These are phyloP conservation scores for Aurelia sp. DNA, from an alignment of 30 jellyfish, hydroid and myxozoan genomes.

Conservation along the genomic window DNA sequence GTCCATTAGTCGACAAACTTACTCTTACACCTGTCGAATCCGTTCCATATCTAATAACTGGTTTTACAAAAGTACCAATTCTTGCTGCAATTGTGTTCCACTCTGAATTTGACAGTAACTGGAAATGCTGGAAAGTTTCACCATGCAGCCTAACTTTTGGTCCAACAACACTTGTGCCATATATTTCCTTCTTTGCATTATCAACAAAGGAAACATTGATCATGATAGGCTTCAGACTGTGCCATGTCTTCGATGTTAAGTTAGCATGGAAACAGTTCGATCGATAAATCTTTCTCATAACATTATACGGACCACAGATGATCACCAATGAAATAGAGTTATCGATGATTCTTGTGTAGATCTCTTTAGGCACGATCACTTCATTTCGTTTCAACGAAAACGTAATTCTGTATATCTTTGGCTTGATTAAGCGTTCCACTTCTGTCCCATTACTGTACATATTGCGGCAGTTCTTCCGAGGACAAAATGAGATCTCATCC, in stretches of 20 bases:
- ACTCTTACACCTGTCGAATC: background rate
- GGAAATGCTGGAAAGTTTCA: constrained; percentile 13
- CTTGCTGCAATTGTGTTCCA: constrained; percentile 19
- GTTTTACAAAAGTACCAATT: background rate
- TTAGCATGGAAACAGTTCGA: constrained; percentile 22
- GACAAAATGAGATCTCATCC: constrained; percentile 47
- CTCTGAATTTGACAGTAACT: constrained; percentile 5
- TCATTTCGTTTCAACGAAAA: background rate
- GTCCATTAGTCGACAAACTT: background rate
- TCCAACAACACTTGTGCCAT: constrained; percentile 1
- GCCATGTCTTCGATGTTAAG: constrained; percentile 29
- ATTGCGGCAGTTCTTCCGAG: constrained; percentile 6
- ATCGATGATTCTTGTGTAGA: constrained; percentile 2
- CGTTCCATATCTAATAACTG: too few species aligned
- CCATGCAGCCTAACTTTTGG: constrained; percentile 19
- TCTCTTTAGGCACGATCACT: too few species aligned
- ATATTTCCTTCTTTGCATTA: background rate
- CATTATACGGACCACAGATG: constrained; percentile 19
- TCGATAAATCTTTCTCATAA: background rate
- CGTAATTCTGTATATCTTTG: background rate
- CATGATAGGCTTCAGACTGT: background rate
- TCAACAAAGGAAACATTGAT: constrained; percentile 13
- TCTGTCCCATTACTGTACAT: background rate
- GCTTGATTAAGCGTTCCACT: constrained; percentile 6
- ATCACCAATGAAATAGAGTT: constrained; percentile 3